Evolutionary conservation across 2,113 vertebrate species (phyloP), one percentile per base, ranked within the genome.

Genomic region (Corythoichthys haematopterus): DNA sequence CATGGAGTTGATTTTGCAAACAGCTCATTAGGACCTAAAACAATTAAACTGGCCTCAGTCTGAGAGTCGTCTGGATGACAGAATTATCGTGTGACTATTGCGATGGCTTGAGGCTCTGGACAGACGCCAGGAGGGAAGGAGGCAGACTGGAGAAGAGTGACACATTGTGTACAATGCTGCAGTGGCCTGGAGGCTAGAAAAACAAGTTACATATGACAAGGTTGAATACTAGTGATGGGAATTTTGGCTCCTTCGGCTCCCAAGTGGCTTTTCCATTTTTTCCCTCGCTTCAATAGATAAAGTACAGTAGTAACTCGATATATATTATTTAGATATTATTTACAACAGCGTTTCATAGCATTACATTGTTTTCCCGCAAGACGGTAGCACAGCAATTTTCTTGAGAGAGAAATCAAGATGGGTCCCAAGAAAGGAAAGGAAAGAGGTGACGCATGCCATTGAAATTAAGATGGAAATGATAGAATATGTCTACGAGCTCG

Each of bases 21-120:
- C 73, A 74, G 65, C 81, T 80, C 80, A 83, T 85, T 85, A 77
- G 67, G 64, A 73, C 83, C 72, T 69, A 47, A 74, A 85, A 82
- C 76, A 82, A 82, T 82, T 20, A 15, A 12, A 45, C 65, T 69
- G 64, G 65, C 65, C 77, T 70, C 62, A 73, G 66, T 70, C 40
- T 46, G 78, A 84, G 76, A 80, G 64, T 60, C 51, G 66, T 78
- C 70, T 69, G 77, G 50, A 69, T 69, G 77, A 81, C 69, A 71
- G 74, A 81, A 70, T 84, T 78, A 70, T 88, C 77, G 74, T 75
- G 70, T 74, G 80, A 80, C 84, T 81, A 16, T 77, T 78, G 56
- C 66, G 62, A 79, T 66, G 65, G 59, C 76, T 70, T 53, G 0
- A 74, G 82, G 76, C 73, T 5, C 71, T 86, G 80, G 82, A 79